Percentiles rank a stretch among this genome's conserved stretches.
phyloP scores from a whole-genome alignment of 2,113 vertebrate species.

The Rhegmatorhina hoffmannsi region DNA sequence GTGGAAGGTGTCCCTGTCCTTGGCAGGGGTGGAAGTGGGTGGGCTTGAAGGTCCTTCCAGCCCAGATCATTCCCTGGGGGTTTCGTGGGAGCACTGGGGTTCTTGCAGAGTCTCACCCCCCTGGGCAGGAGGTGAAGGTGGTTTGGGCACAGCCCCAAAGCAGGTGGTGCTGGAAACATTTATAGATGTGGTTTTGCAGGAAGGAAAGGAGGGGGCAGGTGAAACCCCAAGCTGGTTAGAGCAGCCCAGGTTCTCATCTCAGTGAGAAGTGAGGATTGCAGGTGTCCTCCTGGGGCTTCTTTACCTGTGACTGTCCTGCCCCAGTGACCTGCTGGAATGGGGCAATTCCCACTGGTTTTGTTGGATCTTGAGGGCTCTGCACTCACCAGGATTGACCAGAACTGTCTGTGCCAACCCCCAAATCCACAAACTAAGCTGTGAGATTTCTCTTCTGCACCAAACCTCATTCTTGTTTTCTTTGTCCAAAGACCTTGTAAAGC shows the following conservation, averaged over 20 bases:
- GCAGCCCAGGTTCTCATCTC: background rate
- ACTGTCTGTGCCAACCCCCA: background rate
- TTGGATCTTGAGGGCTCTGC: background rate
- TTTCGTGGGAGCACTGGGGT: background rate
- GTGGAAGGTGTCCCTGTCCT: background rate
- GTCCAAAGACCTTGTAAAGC: background rate
- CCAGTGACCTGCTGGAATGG: background rate
- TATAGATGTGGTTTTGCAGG: background rate
- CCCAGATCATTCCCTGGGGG: background rate
- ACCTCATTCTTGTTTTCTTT: background rate
- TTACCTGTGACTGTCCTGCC: background rate
- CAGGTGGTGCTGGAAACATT: background rate
- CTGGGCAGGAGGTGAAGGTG: background rate
- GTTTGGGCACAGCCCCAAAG: background rate
- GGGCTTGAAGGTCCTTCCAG: background rate
- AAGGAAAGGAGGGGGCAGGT: background rate
- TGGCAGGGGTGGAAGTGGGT: background rate
- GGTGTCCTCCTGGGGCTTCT: background rate
- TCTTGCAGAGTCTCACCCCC: background rate
- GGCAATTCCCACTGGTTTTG: background rate
- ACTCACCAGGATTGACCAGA: accelerated
- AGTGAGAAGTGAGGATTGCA: background rate
- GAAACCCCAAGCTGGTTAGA: background rate
- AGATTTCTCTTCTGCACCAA: background rate
- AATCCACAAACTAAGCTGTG: background rate